Evolutionary conservation across 2,888 invertebrate genomes (phyloP).

Genomic region (Capitulum mitella): DNA sequence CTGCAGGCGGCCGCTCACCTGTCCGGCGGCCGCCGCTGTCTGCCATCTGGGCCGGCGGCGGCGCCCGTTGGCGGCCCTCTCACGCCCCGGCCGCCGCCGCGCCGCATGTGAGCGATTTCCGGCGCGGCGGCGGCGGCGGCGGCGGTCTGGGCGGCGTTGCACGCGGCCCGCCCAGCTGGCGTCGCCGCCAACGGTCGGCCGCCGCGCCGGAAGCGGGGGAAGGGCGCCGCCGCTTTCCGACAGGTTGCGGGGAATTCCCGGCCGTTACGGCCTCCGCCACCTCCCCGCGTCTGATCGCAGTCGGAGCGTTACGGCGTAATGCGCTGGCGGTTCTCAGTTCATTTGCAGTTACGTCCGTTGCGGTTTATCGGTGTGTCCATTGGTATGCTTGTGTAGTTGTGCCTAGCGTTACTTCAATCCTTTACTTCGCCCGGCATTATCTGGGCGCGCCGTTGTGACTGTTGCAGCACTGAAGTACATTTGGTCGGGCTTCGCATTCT

Average conservation of each 20-base stretch:
- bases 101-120: neutral
- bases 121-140: neutral
- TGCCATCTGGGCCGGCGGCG: neutral
- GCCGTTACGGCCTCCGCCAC: neutral
- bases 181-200: neutral
- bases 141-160: neutral
- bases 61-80: constrained; percentile 2
- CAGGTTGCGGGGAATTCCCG: neutral
- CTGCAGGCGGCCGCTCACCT: neutral
- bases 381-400: no score
- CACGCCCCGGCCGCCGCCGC: neutral
- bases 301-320: no score
- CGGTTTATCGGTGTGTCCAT: no score
- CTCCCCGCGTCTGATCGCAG: neutral
- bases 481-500: no score
- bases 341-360: no score
- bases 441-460: no score
- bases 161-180: neutral
- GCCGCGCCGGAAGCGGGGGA: neutral
- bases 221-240: neutral
- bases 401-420: no score
- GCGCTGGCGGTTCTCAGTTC: no score
- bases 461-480: no score
- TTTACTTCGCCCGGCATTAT: no score
- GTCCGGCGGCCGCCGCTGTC: neutral